These are phyloP conservation scores for Rhyacophila evoluta DNA, from an alignment of 2,888 invertebrate genomes.

Conservation along the genomic window DNA sequence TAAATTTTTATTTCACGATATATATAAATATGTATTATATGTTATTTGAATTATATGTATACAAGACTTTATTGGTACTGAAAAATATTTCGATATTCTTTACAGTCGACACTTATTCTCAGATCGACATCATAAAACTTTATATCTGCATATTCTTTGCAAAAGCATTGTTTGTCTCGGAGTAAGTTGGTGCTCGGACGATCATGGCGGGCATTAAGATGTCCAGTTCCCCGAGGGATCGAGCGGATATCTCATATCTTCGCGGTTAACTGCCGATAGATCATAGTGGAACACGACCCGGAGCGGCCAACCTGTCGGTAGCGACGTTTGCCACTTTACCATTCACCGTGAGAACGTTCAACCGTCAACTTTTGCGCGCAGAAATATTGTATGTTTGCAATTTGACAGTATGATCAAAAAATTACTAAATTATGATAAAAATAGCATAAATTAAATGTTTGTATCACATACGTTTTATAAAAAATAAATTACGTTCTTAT, in stretches of 20 bases:
- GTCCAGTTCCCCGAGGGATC: slow-evolving; percentile 36
- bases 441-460: no score
- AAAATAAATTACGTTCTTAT: no score
- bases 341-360: slow-evolving; percentile 31
- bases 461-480: no score
- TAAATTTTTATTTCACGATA: no score
- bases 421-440: no score
- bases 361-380: background rate
- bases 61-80: no score
- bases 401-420: background rate
- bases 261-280: slow-evolving; percentile 39
- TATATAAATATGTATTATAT: no score
- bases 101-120: background rate
- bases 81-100: no score
- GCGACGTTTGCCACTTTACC: slow-evolving; percentile 26
- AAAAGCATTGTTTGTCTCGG: slow-evolving; percentile 32
- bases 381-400: slow-evolving; percentile 15
- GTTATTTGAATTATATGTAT: no score
- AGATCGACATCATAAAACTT: background rate
- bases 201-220: slow-evolving; percentile 37
- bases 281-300: slow-evolving; percentile 36
- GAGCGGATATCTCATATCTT: slow-evolving; percentile 19
- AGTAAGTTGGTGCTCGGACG: background rate
- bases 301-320: slow-evolving; percentile 35
- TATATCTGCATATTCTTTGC: background rate